Base-by-base conservation (phyloP, 2,113 vertebrate species). In the Alouatta palliata region DNA sequence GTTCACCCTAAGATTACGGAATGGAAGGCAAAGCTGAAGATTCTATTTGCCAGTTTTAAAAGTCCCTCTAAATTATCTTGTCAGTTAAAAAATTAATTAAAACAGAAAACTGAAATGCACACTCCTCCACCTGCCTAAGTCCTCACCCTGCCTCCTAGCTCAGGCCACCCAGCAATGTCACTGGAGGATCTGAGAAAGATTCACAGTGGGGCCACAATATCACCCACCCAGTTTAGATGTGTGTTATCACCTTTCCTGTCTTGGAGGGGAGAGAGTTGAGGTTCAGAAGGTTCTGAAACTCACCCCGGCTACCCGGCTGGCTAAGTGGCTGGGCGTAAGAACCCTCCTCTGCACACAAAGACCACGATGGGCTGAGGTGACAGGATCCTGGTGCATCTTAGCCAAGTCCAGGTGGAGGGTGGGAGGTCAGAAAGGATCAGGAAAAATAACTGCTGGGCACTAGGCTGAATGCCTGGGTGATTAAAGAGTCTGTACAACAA, bases 311-410 rank as follows among this genome's bases (percentile, higher is more conserved):
- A 37, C 32, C 23, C 7, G 1, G 14, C 9, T 20, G 8, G 49
- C 6, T 16, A 14, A 37, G 1, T 5, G 8, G 58, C 76, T 2
- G 6, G 47, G 87, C 1, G 1, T 2, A 3, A 58, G 37, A 14
- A 8, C 37, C 3, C 25, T 9, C 23, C 30, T 68, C 54, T 8
- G 23, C 35, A 77, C 25, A 32, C 58, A 37, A 4, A 19, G 19
- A 43, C 16, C 82, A 13, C 0, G 6, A 12, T 8, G 75, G 82
- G 47, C 73, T 2, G 30, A 47, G 47, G 76, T 0, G 0, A 3
- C 14, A 6, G 45, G 35, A 77, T 30, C 45, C 71, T 8, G 3
- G 23, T 19, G 16, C 3, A 23, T 5, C 35, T 52, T 32, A 25
- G n/a, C 0, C 25, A 32, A 47, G 20, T 87, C 17, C 32, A 64